Percentiles rank a stretch among this genome's conserved stretches.
phyloP scores from a whole-genome alignment of 2,797 vertebrate species.

The Ceryle rudis region DNA sequence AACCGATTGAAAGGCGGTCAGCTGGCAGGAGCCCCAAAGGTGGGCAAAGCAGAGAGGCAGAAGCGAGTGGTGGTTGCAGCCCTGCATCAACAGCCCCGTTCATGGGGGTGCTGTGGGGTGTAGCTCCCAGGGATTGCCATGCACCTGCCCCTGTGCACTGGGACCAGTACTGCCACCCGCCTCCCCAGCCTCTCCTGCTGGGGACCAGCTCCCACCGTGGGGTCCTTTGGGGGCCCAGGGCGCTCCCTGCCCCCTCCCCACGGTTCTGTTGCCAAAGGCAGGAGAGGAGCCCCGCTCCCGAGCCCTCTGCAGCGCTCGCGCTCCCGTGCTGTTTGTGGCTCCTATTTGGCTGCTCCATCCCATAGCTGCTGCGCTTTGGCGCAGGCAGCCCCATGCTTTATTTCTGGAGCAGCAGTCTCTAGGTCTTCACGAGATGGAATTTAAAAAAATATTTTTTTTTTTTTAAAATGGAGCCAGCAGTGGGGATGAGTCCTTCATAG shows the following conservation, averaged over 20 bases:
- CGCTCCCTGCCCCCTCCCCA: accelerated
- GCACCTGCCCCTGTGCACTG: accelerated
- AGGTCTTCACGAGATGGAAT: background rate
- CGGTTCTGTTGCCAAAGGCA: accelerated
- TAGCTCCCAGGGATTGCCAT: accelerated
- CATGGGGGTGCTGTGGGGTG: accelerated
- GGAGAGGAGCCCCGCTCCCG: background rate
- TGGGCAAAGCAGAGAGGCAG: background rate
- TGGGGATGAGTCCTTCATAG: background rate
- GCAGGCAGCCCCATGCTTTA: background rate
- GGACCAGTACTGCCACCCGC: accelerated
- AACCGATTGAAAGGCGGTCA: background rate
- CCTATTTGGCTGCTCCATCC: background rate
- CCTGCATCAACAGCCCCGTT: background rate
- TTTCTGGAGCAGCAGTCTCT: background rate
- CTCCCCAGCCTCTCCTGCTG: background rate
- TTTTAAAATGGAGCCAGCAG: background rate
- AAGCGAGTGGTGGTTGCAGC: accelerated
- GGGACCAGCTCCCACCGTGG: background rate
- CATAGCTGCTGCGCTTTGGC: background rate
- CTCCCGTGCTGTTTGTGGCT: accelerated
- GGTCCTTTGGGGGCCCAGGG: background rate
- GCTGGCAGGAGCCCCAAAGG: accelerated
- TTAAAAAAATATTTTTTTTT: too few relatives aligned
- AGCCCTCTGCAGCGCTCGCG: accelerated